Evolutionary conservation across 2,113 vertebrate genomes (phyloP).

Genomic region (Xiphophorus couchianus): DNA sequence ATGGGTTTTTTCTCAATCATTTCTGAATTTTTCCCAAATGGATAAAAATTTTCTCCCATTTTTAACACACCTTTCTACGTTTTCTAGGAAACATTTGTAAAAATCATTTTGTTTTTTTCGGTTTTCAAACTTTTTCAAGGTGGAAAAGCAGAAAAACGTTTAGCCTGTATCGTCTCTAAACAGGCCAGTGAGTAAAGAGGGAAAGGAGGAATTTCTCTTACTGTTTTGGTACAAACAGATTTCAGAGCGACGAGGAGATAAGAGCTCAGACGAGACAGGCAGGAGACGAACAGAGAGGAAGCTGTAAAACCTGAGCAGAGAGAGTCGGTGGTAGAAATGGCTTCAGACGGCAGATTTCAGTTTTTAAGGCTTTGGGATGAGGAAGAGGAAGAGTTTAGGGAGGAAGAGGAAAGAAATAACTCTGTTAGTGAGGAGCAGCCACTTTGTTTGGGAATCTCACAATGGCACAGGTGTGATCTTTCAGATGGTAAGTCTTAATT

Average conservation of each 20-base stretch:
- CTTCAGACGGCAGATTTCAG: conserved; percentile 58
- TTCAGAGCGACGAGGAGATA: conserved; percentile 44
- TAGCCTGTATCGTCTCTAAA: background rate
- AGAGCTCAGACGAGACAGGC: conserved; percentile 11
- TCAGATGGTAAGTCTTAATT: conserved; percentile 62
- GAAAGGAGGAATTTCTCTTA: conserved; percentile 23
- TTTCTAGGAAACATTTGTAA: background rate
- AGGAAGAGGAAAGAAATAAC: conserved; percentile 10
- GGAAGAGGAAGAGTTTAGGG: conserved; percentile 23
- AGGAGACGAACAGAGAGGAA: background rate
- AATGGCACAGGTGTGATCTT: conserved; percentile 25
- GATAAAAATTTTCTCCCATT: background rate
- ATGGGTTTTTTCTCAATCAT: background rate
- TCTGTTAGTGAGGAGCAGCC: conserved; percentile 34
- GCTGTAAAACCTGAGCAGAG: background rate
- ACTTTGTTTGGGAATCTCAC: conserved; percentile 13
- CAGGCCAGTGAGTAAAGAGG: background rate
- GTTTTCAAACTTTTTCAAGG: background rate
- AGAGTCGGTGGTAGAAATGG: conserved; percentile 39
- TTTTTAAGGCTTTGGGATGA: conserved; percentile 78
- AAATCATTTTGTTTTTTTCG: background rate
- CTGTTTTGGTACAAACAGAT: conserved; percentile 75
- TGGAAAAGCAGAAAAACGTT: background rate
- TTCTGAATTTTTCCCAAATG: background rate
- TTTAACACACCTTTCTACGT: background rate